These are phyloP conservation scores for Bombus haemorrhoidalis DNA, from an alignment of 1,140 invertebrate species.

Conservation along the genomic window DNA sequence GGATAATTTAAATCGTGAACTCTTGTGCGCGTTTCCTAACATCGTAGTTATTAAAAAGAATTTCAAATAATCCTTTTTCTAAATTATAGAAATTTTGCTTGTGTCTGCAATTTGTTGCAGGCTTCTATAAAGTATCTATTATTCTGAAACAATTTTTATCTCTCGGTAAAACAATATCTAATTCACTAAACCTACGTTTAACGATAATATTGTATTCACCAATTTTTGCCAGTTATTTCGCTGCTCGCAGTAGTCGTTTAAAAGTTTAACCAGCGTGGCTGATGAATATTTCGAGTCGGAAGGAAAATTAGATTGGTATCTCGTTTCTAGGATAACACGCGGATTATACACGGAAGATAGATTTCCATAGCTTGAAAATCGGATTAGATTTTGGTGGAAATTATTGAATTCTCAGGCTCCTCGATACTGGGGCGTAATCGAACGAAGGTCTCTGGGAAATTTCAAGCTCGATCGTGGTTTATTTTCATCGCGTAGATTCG, in stretches of 20 bases:
- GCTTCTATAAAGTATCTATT: no score
- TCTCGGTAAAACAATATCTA: no score
- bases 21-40: no score
- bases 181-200: no score
- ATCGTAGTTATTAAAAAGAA: no score
- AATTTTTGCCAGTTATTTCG: not conserved
- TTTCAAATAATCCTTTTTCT: no score
- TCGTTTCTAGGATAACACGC: not conserved
- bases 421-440: not conserved
- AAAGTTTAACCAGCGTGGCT: not conserved
- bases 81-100: no score
- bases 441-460: conserved; percentile 1
- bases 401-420: not conserved
- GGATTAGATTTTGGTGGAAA: conserved; percentile 11
- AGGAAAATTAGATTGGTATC: not conserved
- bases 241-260: not conserved
- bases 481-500: conserved; percentile 52
- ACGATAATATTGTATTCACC: no score
- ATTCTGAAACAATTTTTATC: no score
- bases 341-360: conserved; percentile 3
- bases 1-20: no score
- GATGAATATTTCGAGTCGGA: not conserved
- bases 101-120: no score
- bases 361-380: not conserved
- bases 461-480: conserved; percentile 33